Conservation (phyloP, 2,113 vertebrate genomes). For the Otocyon megalotis region DNA sequence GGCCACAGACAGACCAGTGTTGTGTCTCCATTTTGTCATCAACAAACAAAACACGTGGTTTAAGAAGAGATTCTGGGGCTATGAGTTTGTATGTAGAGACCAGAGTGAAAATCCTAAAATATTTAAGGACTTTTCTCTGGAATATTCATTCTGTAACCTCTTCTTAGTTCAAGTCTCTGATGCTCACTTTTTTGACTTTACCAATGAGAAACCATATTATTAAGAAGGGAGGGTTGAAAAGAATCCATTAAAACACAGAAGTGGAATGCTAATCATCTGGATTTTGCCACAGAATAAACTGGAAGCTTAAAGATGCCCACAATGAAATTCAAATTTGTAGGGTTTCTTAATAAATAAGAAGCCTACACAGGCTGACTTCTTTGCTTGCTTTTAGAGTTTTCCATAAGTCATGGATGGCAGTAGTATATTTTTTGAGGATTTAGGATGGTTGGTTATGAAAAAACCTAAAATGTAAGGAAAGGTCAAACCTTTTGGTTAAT, state of each 20-base stretch:
- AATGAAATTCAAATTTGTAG: not conserved
- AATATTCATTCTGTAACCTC: not conserved
- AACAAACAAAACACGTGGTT: not conserved
- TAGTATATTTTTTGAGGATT: not conserved
- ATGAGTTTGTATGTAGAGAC: not conserved
- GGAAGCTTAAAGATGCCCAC: not conserved
- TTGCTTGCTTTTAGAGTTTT: conserved; percentile 8
- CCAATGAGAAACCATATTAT: not conserved
- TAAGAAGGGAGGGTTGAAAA: not conserved
- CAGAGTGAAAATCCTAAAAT: not conserved
- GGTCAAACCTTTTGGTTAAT: conserved; percentile 35
- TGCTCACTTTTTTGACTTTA: conserved; percentile 7
- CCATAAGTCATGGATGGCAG: not conserved
- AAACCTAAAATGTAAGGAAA: conserved; percentile 45
- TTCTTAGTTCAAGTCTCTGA: not conserved
- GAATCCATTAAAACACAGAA: not conserved
- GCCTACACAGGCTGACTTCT: not conserved
- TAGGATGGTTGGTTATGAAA: conserved; percentile 43
- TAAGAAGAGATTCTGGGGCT: not conserved
- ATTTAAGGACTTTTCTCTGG: not conserved
- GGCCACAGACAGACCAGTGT: not conserved
- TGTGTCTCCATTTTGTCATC: not conserved
- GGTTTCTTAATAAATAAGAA: not conserved
- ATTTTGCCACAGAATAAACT: not conserved
- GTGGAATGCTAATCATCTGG: not conserved